A percentile compares a stretch with the other conserved stretches of the same genome.
phyloP scores from a whole-genome alignment of 2,888 invertebrate genomes.

The Hirtodrosophila confusa region DNA sequence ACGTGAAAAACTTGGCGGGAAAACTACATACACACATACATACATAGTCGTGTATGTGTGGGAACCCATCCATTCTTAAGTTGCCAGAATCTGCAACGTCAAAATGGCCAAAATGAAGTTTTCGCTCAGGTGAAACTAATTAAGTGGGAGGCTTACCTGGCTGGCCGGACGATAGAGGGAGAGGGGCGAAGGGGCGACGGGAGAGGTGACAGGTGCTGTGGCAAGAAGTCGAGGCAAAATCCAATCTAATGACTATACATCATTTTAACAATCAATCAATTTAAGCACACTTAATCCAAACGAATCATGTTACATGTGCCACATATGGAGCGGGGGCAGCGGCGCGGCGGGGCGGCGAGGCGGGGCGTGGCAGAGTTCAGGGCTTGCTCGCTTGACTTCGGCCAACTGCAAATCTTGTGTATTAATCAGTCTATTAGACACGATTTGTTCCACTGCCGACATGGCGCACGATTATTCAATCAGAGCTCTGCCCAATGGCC shows the following conservation, averaged over 20 bases:
- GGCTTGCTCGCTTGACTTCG: conserved; percentile 55
- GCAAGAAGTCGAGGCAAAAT: conserved; percentile 28
- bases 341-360: neutral
- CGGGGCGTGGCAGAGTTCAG: conserved; percentile 26
- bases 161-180: neutral
- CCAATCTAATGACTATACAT: conserved; percentile 77
- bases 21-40: neutral
- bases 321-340: conserved; percentile 1
- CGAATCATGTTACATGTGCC: conserved; percentile 75
- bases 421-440: conserved; percentile 81
- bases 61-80: too few relatives aligned
- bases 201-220: conserved; percentile 34
- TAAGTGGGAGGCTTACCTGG: conserved; percentile 50
- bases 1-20: conserved; percentile 7
- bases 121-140: conserved; percentile 74
- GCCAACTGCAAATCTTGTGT: conserved; percentile 67
- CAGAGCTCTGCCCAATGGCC: conserved; percentile 46
- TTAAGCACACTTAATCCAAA: conserved; percentile 81
- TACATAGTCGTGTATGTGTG: too few relatives aligned
- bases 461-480: conserved; percentile 73
- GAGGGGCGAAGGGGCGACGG: neutral
- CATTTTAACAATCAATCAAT: conserved; percentile 83
- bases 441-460: conserved; percentile 74
- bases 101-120: conserved; percentile 38
- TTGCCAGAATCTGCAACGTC: conserved; percentile 1